phyloP scores from a whole-genome alignment of 2,797 vertebrate species.

The Arremon brunneinucha region DNA sequence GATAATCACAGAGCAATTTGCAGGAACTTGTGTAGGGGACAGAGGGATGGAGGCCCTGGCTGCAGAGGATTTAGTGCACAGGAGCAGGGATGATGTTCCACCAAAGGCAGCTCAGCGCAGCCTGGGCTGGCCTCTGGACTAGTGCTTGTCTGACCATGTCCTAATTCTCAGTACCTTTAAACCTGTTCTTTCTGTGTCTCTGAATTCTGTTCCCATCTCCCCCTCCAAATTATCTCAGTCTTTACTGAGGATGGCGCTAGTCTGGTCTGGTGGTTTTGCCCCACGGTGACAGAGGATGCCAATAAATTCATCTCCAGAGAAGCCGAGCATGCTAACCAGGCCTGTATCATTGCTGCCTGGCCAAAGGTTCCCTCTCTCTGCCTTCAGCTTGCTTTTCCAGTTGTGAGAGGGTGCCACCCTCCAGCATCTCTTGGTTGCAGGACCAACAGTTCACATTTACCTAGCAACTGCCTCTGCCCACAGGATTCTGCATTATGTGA shows the following conservation, averaged over 20 bases:
- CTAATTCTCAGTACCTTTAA: not conserved
- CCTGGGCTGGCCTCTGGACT: not conserved
- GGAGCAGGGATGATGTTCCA: not conserved
- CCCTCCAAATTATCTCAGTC: not conserved
- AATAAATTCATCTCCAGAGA: not conserved
- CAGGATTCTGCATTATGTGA: rapidly evolving
- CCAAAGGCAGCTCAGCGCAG: not conserved
- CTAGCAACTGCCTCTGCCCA: not conserved
- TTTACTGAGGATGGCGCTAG: not conserved
- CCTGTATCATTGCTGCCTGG: not conserved
- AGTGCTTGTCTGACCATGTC: not conserved
- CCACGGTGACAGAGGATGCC: not conserved
- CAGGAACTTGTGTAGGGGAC: not conserved
- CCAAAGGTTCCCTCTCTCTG: not conserved
- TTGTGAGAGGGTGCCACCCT: not conserved
- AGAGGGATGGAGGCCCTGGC: rapidly evolving
- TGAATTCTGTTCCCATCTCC: not conserved
- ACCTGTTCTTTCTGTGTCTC: not conserved
- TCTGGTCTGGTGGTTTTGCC: not conserved
- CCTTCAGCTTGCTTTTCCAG: not conserved
- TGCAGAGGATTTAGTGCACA: not conserved
- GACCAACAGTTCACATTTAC: not conserved
- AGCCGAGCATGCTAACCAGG: rapidly evolving
- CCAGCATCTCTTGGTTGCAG: not conserved
- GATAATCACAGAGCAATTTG: not conserved